phyloP scores from a whole-genome alignment of 2,113 vertebrate genomes.

The Grantiella picta region DNA sequence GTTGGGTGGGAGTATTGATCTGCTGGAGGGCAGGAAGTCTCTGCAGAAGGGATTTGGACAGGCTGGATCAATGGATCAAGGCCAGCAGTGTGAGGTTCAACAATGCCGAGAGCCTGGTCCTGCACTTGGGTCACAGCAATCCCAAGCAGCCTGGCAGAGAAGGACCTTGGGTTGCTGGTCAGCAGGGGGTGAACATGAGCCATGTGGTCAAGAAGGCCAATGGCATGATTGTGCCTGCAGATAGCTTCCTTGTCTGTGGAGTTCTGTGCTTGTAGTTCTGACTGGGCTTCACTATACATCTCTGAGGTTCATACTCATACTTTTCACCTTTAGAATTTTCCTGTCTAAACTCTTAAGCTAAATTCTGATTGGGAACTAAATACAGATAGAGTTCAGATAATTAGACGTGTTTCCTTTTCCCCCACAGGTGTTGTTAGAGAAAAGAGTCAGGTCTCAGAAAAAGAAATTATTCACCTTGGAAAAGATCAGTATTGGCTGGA shows the following conservation, averaged over 20 bases:
- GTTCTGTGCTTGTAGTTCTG: not conserved
- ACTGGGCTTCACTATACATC: not conserved
- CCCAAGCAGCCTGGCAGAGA: fast-evolving
- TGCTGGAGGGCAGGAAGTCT: not conserved
- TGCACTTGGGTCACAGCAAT: not conserved
- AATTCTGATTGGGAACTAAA: not conserved
- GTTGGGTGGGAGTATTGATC: not conserved
- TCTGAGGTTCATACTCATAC: not conserved
- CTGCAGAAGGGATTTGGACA: not conserved
- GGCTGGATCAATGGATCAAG: not conserved
- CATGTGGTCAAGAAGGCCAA: not conserved
- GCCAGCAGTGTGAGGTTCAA: not conserved
- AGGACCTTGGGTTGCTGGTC: not conserved
- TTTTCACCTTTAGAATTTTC: not conserved
- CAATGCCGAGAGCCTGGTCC: not conserved
- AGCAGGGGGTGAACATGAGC: not conserved
- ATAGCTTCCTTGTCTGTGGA: not conserved
- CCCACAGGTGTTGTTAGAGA: not conserved
- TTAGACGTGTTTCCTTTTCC: not conserved
- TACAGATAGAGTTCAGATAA: not conserved
- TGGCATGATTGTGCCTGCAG: not conserved
- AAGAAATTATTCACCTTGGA: not conserved
- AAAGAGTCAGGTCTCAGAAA: not conserved
- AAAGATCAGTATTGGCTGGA: not conserved
- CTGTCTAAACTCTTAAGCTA: not conserved